Evolutionary conservation across 2,113 vertebrate species (phyloP), one percentile per base, ranked within the genome.

Genomic region (Atlantisia rogersi): DNA sequence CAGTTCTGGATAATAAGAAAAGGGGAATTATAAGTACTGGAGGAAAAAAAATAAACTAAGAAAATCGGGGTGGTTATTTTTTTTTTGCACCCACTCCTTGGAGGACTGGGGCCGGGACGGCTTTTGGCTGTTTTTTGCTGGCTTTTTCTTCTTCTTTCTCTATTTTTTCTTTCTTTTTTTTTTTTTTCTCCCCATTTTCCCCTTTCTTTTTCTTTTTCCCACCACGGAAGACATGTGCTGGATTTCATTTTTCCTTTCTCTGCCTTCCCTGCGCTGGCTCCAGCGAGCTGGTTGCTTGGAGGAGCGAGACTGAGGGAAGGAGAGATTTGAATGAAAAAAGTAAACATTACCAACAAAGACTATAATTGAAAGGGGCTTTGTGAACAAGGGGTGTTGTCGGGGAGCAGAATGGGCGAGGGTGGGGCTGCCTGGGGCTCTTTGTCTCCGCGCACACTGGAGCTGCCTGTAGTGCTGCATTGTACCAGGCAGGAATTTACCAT

Each of bases 341-440:
- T 97, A 97, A 98, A 97, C 92, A 97, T 93, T 82, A 73, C 90
- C 90, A 92, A 97, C 93, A 98, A 97, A 98, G 97, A 88, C 91
- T 86, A 79, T 92, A 97, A 97, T 95, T 98, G 97, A 97, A 98
- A 98, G 95, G 96, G 91, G 86, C 90, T 98, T 97, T 97, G 75
- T 97, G 97, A 97, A 93, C 94, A 97, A 97, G 95, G 94, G 82
- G 91, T 94, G 91, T 94, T 96, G 93, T 90, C 60, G 12, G 17
- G 89, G 85, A 92, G 73, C 83, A 96, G 96, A 97, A 97, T 83
- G 95, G 94, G 44, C 13, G 89, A 97, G 89, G 96, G 96, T 95
- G 95, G 95, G 94, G 95, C 91, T 94, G 82, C 85, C 79, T 77
- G 69, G 79, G 85, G 88, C 76, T 91, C 97, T 97, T 97, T 98